These are phyloP conservation scores for Electrophaes corylata DNA, from an alignment of 2,888 invertebrate genomes.

Conservation along the genomic window DNA sequence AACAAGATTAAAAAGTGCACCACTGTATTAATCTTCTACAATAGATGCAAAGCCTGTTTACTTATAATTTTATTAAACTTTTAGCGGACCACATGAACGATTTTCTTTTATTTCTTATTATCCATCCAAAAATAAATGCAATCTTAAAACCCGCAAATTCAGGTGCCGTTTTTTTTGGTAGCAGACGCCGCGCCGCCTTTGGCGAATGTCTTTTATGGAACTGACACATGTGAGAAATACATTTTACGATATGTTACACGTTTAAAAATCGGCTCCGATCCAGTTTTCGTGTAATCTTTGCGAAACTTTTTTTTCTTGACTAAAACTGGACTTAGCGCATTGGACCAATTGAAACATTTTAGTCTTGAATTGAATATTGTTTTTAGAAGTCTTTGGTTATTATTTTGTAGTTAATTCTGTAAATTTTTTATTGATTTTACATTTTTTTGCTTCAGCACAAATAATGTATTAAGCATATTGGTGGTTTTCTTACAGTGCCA, in stretches of 20 bases:
- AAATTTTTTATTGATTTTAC: not conserved
- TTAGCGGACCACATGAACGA: no score
- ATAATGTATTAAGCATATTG: no score
- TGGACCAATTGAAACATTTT: conserved; percentile 7
- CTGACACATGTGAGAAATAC: conserved; percentile 56
- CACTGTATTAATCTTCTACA: no score
- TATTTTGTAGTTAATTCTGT: not conserved
- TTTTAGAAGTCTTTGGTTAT: not conserved
- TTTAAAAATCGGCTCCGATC: conserved; percentile 54
- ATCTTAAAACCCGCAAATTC: conserved; percentile 56
- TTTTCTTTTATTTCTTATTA: no score
- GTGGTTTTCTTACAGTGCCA: no score
- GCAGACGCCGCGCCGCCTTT: conserved; percentile 36
- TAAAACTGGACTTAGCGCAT: conserved; percentile 12
- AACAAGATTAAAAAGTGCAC: no score
- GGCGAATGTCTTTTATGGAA: conserved; percentile 36
- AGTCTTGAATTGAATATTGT: conserved; percentile 7
- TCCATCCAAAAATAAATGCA: conserved; percentile 56
- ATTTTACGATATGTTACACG: conserved; percentile 56
- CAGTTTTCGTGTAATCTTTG: conserved; percentile 48
- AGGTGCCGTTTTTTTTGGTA: conserved; percentile 56
- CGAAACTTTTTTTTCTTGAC: conserved; percentile 24
- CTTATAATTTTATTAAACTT: no score
- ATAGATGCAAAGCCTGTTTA: no score
- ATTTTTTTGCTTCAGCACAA: no score